phyloP scores from a whole-genome alignment of 92 coral and sea anemone species.

The Palythoa grandiflora region DNA sequence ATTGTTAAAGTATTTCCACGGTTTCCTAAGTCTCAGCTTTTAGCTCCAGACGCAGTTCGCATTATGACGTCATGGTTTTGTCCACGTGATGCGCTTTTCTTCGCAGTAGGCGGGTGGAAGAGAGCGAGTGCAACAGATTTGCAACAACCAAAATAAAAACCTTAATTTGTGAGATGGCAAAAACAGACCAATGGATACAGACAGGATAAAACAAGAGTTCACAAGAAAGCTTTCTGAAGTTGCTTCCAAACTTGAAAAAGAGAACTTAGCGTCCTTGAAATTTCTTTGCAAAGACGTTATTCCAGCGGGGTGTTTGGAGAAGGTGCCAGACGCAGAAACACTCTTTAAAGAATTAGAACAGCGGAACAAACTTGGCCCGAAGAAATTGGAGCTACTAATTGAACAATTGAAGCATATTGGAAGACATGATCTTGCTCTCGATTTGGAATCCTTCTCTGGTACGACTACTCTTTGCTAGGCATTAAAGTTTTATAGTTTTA shows the following conservation, averaged over 20 bases:
- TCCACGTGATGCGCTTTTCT: too few relatives aligned
- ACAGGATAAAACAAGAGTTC: not conserved
- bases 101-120: too few relatives aligned
- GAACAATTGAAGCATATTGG: not conserved
- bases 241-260: conserved; percentile 4
- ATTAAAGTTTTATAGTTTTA: too few relatives aligned
- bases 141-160: too few relatives aligned
- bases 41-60: too few relatives aligned
- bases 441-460: not conserved
- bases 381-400: not conserved
- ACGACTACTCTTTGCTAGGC: too few relatives aligned
- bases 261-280: not conserved
- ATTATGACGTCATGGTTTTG: too few relatives aligned
- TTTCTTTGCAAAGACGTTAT: not conserved
- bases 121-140: too few relatives aligned
- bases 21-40: too few relatives aligned
- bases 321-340: not conserved
- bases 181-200: not conserved
- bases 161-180: conserved; percentile 4
- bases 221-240: conserved; percentile 5
- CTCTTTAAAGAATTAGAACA: conserved; percentile 9
- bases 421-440: not conserved
- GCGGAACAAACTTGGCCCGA: not conserved
- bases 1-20: too few relatives aligned
- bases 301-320: conserved; percentile 12